Conservation (phyloP, 2,797 vertebrate species). For the Distichodus sexfasciatus region DNA sequence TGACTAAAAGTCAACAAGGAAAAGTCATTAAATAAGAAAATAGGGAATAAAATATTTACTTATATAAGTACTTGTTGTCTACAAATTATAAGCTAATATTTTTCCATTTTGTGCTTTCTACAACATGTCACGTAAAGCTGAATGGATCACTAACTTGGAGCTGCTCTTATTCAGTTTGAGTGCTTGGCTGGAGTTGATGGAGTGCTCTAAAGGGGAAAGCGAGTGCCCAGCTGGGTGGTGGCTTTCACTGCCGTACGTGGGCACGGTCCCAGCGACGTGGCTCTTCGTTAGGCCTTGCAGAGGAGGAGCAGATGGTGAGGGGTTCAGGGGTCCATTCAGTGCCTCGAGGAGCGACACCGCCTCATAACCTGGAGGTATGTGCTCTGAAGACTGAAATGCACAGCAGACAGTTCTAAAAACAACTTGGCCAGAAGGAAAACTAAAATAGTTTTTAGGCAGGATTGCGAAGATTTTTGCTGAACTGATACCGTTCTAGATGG, state of each 20-base stretch:
- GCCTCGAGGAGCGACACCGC: conserved; percentile 95
- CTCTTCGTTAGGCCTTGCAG: conserved; percentile 76
- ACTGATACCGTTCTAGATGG: no score
- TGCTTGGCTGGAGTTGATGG: conserved; percentile 77
- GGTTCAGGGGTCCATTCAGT: conserved; percentile 89
- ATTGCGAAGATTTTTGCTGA: no score
- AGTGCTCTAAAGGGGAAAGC: conserved; percentile 82
- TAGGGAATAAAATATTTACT: no score
- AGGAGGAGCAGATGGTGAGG: conserved; percentile 76
- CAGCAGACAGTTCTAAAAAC: no score
- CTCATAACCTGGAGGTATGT: conserved; percentile 93
- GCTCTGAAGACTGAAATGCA: conserved; percentile 83
- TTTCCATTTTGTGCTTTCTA: no score
- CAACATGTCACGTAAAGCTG: not conserved
- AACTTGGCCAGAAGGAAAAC: no score
- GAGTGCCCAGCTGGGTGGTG: conserved; percentile 77
- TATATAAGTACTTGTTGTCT: no score
- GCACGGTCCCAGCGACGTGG: conserved; percentile 76
- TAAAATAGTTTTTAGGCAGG: no score
- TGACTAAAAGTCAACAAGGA: no score
- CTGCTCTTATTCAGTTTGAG: conserved; percentile 87
- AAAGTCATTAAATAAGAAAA: no score
- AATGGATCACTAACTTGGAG: conserved; percentile 82
- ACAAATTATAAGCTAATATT: no score
- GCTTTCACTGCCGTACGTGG: conserved; percentile 80